These are phyloP conservation scores for Camelus bactrianus DNA, from an alignment of 2,113 vertebrate species.

Conservation along the genomic window DNA sequence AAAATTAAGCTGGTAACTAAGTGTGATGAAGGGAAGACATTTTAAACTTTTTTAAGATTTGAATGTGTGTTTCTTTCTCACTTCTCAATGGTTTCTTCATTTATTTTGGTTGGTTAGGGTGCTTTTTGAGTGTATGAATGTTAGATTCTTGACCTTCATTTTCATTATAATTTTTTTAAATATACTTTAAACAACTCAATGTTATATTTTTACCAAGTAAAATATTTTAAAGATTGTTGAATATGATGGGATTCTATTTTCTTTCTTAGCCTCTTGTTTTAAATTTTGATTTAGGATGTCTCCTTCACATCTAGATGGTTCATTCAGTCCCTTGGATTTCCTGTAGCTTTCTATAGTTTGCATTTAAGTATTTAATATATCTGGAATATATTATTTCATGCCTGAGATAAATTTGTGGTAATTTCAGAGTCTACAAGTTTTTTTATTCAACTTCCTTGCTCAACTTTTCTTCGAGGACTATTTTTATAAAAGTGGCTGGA, in stretches of 20 bases:
- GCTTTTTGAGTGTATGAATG: background rate
- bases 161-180: background rate
- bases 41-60: background rate
- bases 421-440: background rate
- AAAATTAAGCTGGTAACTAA: background rate
- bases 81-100: background rate
- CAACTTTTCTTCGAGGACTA: background rate
- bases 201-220: background rate
- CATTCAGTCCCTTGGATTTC: background rate
- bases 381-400: background rate
- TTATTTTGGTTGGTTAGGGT: background rate
- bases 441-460: background rate
- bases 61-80: background rate
- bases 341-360: background rate
- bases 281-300: background rate
- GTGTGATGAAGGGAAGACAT: background rate
- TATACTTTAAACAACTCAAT: background rate
- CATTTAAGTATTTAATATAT: background rate
- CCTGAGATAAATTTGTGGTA: background rate
- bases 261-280: background rate
- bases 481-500: background rate
- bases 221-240: background rate
- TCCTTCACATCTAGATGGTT: background rate
- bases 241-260: background rate
- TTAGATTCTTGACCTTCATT: background rate